A percentile compares a stretch with the other conserved stretches of the same genome.
Evolutionary conservation across 2,797 vertebrate species (phyloP).

Genomic region (Myotis findleyi): DNA sequence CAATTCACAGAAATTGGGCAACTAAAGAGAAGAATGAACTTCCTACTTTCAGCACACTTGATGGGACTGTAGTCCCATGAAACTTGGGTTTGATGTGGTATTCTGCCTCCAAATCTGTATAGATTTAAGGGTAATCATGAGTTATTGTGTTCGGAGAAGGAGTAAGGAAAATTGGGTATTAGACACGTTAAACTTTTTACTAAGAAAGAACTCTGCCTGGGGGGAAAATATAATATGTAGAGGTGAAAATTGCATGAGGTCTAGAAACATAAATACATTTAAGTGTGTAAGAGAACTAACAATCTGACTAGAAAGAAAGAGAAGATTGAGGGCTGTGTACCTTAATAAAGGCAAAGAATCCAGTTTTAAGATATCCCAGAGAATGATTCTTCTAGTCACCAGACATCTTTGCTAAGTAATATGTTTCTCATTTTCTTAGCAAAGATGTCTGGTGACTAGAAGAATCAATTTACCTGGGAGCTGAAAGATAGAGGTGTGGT

Average conservation of each 20-base stretch:
- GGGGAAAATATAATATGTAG: neutral
- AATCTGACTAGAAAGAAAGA: neutral
- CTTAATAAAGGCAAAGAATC: neutral
- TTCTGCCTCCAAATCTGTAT: neutral
- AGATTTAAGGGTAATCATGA: neutral
- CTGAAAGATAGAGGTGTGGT: neutral
- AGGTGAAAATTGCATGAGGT: neutral
- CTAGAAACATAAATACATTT: neutral
- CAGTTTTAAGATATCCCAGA: neutral
- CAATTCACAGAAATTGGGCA: neutral
- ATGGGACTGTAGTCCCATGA: neutral
- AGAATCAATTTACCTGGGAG: neutral
- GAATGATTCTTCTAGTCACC: no score
- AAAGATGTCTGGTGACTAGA: neutral
- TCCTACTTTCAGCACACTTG: neutral
- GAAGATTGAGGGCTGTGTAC: neutral
- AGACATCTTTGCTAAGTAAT: no score
- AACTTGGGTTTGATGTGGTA: neutral
- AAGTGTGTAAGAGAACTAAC: neutral
- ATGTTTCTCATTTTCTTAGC: no score
- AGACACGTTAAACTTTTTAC: constrained; percentile 12
- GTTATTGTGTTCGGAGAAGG: neutral
- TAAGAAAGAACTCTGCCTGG: neutral
- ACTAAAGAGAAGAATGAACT: neutral
- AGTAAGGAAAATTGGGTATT: neutral